Evolutionary conservation across 2,888 invertebrate genomes (phyloP), one percentile per base, ranked within the genome.

Genomic region (Salpingus planirostris): DNA sequence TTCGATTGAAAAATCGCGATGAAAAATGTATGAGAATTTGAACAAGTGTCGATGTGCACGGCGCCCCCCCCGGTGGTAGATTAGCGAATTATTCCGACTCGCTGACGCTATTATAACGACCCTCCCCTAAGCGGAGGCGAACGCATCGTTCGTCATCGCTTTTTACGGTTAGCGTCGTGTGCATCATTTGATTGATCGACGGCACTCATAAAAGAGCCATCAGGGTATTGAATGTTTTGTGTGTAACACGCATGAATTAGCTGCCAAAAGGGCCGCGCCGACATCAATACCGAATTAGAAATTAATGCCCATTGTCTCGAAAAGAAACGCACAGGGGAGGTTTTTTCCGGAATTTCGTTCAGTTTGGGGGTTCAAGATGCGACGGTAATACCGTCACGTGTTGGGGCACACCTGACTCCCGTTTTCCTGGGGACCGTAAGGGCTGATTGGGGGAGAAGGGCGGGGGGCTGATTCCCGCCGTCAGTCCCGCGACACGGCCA

Each of bases 71-170:
- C 31, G 24, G 50, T 43, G 53, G 50, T 55, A 60, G 62, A 60
- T 62, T 62, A 62, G 53, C 59, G 58, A 55, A 59, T 62, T 62
- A 61, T 62, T 62, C 57, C 62, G 52, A 50, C 48, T 57, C 56
- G 57, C 48, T 52, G 59, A 42, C 46, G 51, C 55, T 52, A 54
- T 57, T 55, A 55, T 54, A 55, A 48, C 52, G 43, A 39, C 43
- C 42, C 41, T 49, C 50, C 50, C 45, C 39, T 33, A 38, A 36
- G 24, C 36, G 41, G 37, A 37, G 26, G 14, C 33, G 24, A 33
- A 30, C 43, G 29, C 15, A 35, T 40, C 37, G 31, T 32, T 38
- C 33, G 33, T 38, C 38, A 38, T 35, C 28, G 24, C 15, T 31
- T 38, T 33, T 24, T 21, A 28, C 13, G n/a, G 27, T 29, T 15